Evolutionary conservation across 1,140 invertebrate species (phyloP).

Genomic region (Drosophila miranda): DNA sequence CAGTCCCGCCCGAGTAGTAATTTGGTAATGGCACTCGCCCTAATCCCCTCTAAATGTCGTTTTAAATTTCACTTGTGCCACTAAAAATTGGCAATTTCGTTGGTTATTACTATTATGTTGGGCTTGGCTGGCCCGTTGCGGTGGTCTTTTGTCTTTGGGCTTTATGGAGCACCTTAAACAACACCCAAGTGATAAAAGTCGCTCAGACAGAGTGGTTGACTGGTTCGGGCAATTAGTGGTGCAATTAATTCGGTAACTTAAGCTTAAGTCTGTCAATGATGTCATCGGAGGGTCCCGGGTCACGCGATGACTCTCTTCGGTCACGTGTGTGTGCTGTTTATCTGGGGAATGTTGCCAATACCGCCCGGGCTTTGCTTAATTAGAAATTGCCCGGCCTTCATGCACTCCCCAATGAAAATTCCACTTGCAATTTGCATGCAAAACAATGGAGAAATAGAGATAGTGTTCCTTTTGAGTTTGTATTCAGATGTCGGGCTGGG

Average conservation of each 20-base stretch:
- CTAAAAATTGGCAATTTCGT: conserved; percentile 70
- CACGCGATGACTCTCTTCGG: conserved; percentile 22
- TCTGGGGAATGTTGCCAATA: conserved; percentile 32
- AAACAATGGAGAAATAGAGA: conserved; percentile 45
- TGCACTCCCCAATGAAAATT: conserved; percentile 39
- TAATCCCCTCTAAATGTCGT: conserved; percentile 49
- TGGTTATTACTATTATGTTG: conserved; percentile 33
- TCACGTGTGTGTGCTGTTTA: conserved; percentile 13
- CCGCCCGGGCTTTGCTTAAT: conserved; percentile 13
- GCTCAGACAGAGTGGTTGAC: conserved; percentile 42
- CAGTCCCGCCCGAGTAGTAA: conserved; percentile 27
- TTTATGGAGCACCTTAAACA: conserved; percentile 58
- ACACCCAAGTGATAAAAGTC: conserved; percentile 58
- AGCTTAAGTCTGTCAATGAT: conserved; percentile 48
- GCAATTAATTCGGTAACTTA: conserved; percentile 61
- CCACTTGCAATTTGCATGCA: conserved; percentile 57
- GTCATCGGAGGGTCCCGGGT: conserved; percentile 40
- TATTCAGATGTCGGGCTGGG: conserved; percentile 9
- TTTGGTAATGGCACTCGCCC: conserved; percentile 52
- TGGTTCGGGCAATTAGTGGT: conserved; percentile 52
- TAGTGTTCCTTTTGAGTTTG: conserved; percentile 16
- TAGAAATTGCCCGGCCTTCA: conserved; percentile 4
- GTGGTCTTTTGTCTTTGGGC: conserved; percentile 11
- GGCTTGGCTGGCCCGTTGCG: conserved; percentile 8
- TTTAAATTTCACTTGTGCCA: conserved; percentile 56